Conservation (phyloP, 2,113 vertebrate species). For the Phasianus colchicus region DNA sequence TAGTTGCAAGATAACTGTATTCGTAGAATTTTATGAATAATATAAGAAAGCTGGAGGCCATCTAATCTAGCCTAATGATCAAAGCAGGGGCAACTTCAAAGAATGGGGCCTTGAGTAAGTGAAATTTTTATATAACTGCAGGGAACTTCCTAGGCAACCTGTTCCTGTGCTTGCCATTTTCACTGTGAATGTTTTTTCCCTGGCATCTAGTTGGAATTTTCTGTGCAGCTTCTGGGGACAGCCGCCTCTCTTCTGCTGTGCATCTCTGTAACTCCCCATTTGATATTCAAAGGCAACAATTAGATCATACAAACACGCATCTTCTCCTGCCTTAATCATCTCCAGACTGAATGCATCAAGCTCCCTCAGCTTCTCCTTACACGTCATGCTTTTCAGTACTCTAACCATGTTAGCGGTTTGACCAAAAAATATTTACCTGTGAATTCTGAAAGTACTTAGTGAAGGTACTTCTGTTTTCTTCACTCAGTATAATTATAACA, state of each 20-base stretch:
- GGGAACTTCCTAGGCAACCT: background rate
- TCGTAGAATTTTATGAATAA: background rate
- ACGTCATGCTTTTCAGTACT: background rate
- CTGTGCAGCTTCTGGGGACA: background rate
- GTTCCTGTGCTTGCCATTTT: background rate
- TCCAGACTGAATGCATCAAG: fast-evolving
- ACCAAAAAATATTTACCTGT: background rate
- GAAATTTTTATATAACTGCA: background rate
- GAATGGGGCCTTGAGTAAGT: background rate
- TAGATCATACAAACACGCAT: background rate
- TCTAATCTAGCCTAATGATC: background rate
- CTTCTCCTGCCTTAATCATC: background rate
- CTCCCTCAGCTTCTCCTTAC: background rate
- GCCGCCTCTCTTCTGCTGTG: background rate
- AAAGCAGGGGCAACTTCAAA: background rate
- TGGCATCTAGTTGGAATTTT: background rate
- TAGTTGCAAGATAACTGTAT: background rate
- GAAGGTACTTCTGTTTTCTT: background rate
- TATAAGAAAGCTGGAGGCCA: background rate
- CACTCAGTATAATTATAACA: background rate
- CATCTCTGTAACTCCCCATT: background rate
- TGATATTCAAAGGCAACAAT: background rate
- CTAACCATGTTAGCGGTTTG: background rate
- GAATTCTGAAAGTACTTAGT: background rate
- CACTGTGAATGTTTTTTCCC: background rate